Evolutionary conservation across 2,113 vertebrate species (phyloP).

Genomic region (Dromaius novaehollandiae): DNA sequence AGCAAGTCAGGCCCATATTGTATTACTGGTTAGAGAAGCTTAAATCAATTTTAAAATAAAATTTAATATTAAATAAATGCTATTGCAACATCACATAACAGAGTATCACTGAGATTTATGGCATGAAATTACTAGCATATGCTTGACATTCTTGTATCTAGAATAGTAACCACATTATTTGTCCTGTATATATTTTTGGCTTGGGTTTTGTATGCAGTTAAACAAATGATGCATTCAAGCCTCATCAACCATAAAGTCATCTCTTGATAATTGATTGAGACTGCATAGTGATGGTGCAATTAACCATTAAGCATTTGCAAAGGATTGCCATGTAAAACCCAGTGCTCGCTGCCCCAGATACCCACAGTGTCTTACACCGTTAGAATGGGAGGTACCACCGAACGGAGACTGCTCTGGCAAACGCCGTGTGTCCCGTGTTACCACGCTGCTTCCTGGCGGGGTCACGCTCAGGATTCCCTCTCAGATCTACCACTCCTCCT

Average conservation of each 20-base stretch:
- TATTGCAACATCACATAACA: not conserved
- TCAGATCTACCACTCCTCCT: not conserved
- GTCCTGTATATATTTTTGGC: not conserved
- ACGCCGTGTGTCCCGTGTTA: not conserved
- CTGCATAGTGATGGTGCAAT: not conserved
- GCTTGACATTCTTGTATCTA: slow-evolving; percentile 1
- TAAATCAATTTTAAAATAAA: slow-evolving; percentile 29
- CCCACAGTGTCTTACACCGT: not conserved
- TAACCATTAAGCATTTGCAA: not conserved
- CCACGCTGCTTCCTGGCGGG: not conserved
- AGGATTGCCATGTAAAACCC: not conserved
- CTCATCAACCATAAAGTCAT: not conserved
- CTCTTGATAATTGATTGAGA: not conserved
- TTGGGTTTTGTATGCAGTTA: slow-evolving; percentile 9
- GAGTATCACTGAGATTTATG: slow-evolving; percentile 11
- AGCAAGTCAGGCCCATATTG: not conserved
- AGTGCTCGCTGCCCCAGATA: not conserved
- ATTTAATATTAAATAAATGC: slow-evolving; percentile 7
- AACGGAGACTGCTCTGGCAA: not conserved
- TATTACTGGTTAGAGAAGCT: not conserved
- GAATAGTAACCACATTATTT: not conserved
- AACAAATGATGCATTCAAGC: slow-evolving; percentile 1
- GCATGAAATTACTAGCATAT: not conserved
- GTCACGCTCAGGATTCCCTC: not conserved
- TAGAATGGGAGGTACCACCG: not conserved